Percentiles rank a stretch among this genome's conserved stretches.
These are phyloP conservation scores for Accipiter cooperii DNA, from an alignment of 2,113 vertebrate species.

Conservation along the genomic window DNA sequence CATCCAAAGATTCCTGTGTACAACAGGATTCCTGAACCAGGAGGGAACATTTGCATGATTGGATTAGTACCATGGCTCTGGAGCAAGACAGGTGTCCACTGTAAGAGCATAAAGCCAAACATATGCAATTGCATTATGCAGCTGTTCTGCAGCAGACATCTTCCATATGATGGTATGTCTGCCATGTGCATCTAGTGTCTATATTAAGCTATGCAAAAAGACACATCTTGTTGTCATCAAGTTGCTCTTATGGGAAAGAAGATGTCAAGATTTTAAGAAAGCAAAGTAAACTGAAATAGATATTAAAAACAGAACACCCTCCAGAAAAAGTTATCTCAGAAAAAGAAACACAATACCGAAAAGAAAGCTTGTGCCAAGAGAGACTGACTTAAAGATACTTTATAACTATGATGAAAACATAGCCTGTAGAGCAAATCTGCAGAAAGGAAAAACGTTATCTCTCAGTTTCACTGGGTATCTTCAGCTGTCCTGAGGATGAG, in stretches of 20 bases:
- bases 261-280: not conserved
- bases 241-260: not conserved
- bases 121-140: not conserved
- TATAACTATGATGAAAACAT: not conserved
- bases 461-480: not conserved
- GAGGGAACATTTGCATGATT: not conserved
- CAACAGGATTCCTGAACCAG: not conserved
- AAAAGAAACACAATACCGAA: not conserved
- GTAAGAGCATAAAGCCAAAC: not conserved
- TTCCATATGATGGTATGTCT: not conserved
- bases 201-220: not conserved
- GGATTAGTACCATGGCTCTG: not conserved
- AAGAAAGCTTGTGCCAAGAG: not conserved
- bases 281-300: not conserved
- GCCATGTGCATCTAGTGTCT: not conserved
- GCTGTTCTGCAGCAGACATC: not conserved
- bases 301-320: not conserved
- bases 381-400: not conserved
- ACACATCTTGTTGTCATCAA: not conserved
- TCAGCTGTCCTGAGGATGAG: not conserved
- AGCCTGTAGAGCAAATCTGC: not conserved
- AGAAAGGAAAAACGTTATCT: not conserved
- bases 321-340: not conserved
- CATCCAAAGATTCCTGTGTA: not conserved
- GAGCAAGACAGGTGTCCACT: not conserved